Base-by-base conservation (phyloP, 2,888 invertebrate genomes). In the Dicycla oo region DNA sequence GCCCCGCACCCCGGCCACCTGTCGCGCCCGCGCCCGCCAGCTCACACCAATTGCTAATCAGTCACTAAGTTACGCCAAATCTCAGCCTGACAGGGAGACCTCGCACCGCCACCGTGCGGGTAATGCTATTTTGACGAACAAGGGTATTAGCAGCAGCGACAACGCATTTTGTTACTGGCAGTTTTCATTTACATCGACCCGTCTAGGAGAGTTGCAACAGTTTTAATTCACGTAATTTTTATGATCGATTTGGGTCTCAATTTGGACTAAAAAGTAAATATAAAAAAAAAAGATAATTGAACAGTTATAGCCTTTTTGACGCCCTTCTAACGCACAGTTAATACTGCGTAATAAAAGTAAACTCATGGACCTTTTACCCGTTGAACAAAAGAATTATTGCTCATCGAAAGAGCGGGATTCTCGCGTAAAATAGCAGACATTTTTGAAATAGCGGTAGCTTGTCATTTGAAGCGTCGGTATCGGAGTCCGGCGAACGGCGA, bases 41-140 rank as follows among this genome's bases (percentile, higher is more conserved):
- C 91, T 91, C 91, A 89, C 91, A 93, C 90, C 93, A 93, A 94
- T 93, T 93, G 94, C 95, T 95, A 95, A 95, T 95, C 95, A 95
- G 95, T 95, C 95, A 95, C 94, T 94, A 94, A 94, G 94, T 93
- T 93, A 91, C 92, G 91, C 93, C 91, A 94, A 95, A 95, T 95
- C 95, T 95, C 94, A 88, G 92, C 88, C 85, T 91, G 93, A 92
- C 93, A 93, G 90, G 90, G 89, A 88, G 89, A 90, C 89, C 89
- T 77, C 88, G 89, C 87, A 78, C 86, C 84, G 90, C 88, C 86
- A 78, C 85, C 84, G 90, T 88, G 88, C 84, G 88, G 86, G 88
- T 94, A 93, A 93, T 93, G 92, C 89, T 92, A 90, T 94, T 95
- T 93, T 94, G 92, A 94, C 93, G 91, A 93, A 94, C 93, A 92